These are phyloP conservation scores for Scylla paramamosain DNA, from an alignment of 1,140 invertebrate species.

Conservation along the genomic window DNA sequence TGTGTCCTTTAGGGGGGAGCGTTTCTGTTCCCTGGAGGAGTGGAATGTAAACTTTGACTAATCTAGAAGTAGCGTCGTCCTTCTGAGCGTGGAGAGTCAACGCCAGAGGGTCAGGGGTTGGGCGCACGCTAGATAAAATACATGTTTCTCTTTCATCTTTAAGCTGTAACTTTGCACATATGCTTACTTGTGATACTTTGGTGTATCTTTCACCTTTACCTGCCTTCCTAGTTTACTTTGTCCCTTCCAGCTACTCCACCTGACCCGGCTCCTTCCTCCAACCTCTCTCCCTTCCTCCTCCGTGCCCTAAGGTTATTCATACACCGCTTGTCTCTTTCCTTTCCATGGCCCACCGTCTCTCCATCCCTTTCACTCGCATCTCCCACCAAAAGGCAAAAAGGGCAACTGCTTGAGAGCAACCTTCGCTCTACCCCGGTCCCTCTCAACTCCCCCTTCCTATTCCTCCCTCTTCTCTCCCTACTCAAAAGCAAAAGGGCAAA, in stretches of 20 bases:
- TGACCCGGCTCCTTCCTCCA: neutral
- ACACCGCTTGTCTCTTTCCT: too few relatives aligned
- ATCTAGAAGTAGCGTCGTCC: neutral
- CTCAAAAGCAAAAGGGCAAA: too few relatives aligned
- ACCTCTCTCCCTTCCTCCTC: neutral
- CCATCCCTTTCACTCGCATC: too few relatives aligned
- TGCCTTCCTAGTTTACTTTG: neutral
- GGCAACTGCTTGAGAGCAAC: too few relatives aligned
- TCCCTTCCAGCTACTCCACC: neutral
- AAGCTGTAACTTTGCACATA: neutral
- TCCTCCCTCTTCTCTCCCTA: too few relatives aligned
- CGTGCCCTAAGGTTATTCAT: too few relatives aligned
- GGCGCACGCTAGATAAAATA: neutral
- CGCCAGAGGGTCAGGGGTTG: neutral
- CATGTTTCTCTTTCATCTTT: constrained; percentile 14
- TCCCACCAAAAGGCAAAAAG: too few relatives aligned
- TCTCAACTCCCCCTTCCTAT: too few relatives aligned
- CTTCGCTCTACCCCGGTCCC: too few relatives aligned
- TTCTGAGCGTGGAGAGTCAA: neutral
- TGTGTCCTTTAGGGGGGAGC: neutral
- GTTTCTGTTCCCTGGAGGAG: neutral
- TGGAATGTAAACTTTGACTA: neutral
- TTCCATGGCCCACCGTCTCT: too few relatives aligned
- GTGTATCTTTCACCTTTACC: neutral
- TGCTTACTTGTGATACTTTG: neutral